A percentile compares a stretch with the other conserved stretches of the same genome.
These are phyloP conservation scores for Sitobion miscanthi DNA, from an alignment of 1,140 invertebrate species.

Conservation along the genomic window DNA sequence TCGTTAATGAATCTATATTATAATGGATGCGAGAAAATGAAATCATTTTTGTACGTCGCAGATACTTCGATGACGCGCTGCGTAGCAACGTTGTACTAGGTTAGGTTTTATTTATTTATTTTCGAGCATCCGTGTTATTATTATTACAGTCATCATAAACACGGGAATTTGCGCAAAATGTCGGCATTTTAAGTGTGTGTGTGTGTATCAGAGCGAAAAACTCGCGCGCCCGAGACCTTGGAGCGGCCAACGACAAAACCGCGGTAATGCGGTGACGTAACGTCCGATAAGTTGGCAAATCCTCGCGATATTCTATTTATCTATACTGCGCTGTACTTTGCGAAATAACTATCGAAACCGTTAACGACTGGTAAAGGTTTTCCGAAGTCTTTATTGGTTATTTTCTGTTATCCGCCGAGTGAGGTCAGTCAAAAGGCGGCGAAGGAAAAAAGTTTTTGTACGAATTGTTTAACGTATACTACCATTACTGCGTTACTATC, in stretches of 20 bases:
- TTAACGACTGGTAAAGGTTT: not conserved
- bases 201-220: not conserved
- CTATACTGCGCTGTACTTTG: not conserved
- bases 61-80: not conserved
- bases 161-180: not conserved
- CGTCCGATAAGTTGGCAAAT: constrained; percentile 46
- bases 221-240: constrained; percentile 12
- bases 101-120: constrained; percentile 3
- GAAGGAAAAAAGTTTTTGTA: not conserved
- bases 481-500: too few species aligned
- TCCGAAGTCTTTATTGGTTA: not conserved
- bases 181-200: not conserved
- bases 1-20: not conserved
- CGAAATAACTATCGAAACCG: not conserved
- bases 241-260: constrained; percentile 20
- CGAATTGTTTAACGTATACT: too few species aligned
- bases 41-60: not conserved
- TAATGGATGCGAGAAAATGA: not conserved
- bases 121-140: not conserved
- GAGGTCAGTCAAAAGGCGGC: not conserved
- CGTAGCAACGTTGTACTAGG: constrained; percentile 2
- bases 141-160: not conserved
- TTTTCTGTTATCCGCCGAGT: not conserved
- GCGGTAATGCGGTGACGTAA: constrained; percentile 14
- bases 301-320: not conserved